A percentile compares a stretch with the other conserved stretches of the same genome.
These are phyloP conservation scores for Rhineura floridana DNA, from an alignment of 2,113 vertebrate species.

Conservation along the genomic window DNA sequence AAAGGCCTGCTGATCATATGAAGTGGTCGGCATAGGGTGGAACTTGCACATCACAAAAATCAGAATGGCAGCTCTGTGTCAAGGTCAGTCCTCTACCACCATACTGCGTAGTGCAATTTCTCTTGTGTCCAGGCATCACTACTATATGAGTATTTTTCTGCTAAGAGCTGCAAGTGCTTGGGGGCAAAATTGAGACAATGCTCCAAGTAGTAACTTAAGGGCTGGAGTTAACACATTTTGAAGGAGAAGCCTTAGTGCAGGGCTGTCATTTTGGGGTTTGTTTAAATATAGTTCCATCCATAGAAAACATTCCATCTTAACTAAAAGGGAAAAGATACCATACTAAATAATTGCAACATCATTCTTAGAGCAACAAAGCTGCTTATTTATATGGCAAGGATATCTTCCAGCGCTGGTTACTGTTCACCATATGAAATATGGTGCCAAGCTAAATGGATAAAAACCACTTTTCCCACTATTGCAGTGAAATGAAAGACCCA, in stretches of 20 bases:
- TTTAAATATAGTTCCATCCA: no score
- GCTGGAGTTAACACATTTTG: background rate
- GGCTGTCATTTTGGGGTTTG: background rate
- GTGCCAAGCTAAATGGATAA: background rate
- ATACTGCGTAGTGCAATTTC: background rate
- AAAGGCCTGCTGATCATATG: background rate
- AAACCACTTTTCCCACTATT: background rate
- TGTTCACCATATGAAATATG: background rate
- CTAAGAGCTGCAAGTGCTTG: background rate
- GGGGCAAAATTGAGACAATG: background rate
- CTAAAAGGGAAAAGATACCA: background rate
- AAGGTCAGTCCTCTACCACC: background rate
- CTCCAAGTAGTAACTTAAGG: background rate
- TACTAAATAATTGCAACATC: background rate
- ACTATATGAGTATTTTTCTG: background rate
- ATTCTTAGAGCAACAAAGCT: background rate
- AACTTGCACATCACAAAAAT: background rate
- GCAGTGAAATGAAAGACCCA: constrained; percentile 46
- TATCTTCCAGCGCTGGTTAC: background rate
- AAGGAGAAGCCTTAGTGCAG: background rate
- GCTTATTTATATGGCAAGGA: background rate
- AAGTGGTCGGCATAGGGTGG: background rate
- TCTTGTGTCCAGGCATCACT: background rate
- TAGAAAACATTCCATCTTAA: background rate
- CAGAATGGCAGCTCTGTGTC: background rate